Base-by-base conservation (phyloP, 2,888 invertebrate genomes). In the Drosophila longiperda region DNA sequence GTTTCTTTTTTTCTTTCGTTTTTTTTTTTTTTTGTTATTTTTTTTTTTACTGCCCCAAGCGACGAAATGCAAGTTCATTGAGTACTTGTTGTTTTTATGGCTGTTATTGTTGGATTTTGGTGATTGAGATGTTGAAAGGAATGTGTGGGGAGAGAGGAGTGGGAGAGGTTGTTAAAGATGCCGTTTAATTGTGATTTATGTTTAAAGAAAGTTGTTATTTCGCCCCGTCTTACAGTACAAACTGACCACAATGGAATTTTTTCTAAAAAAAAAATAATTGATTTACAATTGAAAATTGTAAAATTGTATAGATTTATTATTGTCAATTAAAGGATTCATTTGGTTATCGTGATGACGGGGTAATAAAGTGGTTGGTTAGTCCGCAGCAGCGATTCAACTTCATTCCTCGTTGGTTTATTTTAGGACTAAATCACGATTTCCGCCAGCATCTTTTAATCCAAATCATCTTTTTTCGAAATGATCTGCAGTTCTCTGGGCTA, bases 121-220 rank as follows among this genome's bases (percentile, higher is more conserved):
- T 64, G 72, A 62, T 70, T 63, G 64, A 84, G 76, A 26, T 82
- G 79, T 75, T 67, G 64, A 72, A 45, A 62, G 71, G 45, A 32
- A 65, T 69, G 40, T 49, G 55, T 34, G 32, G 55, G 36, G 33
- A 42, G 57, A 36, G 29, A 36, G 52, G 38, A 57, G 64, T 38
- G 42, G 34, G 26, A 48, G 26, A 20, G 58, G 49, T 29, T 12
- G 40, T 66, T 73, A 50, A 59, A 26, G 40, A 50, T 48, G 45
- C 36, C 54, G 48, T 62, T 80, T 71, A 89, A 81, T 87, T 83
- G 79, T 87, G 79, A 89, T 89, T 83, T 87, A 89, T 89, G 84
- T 65, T 17, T 45, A 64, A 65, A 58, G 75, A 86, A 83, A 83
- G 81, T 78, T 63, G 36, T 49, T 49, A 11, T 45, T 23, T 23